Percentiles rank a stretch among this genome's conserved stretches.
phyloP scores from a whole-genome alignment of 1,140 invertebrate genomes.

The Apis dorsata region DNA sequence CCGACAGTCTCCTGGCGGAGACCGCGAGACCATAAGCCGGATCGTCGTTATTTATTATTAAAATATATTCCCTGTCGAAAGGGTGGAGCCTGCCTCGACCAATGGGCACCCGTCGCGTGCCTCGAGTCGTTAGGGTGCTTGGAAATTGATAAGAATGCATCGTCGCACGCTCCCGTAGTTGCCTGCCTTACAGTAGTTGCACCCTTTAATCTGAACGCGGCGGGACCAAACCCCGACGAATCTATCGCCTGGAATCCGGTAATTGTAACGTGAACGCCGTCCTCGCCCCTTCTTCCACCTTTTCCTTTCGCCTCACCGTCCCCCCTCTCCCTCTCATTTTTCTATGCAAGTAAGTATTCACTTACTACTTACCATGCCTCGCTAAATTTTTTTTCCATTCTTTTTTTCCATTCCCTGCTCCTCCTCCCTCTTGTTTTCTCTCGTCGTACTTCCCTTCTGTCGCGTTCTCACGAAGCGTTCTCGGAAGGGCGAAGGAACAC shows the following conservation, averaged over 20 bases:
- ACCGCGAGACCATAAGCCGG: slow-evolving; percentile 27
- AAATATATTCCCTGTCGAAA: slow-evolving; percentile 73
- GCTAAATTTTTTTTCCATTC: background rate
- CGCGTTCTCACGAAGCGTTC: no score
- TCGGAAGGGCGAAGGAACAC: no score
- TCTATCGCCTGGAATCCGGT: slow-evolving; percentile 38
- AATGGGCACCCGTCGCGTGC: slow-evolving; percentile 75
- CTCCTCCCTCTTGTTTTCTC: no score
- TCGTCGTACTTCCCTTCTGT: no score
- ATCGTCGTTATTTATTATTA: slow-evolving; percentile 76
- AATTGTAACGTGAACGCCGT: slow-evolving; percentile 13
- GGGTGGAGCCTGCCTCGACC: slow-evolving; percentile 75
- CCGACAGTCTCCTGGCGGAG: background rate
- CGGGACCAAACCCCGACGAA: slow-evolving; percentile 23
- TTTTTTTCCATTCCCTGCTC: background rate
- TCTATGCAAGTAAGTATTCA: no score
- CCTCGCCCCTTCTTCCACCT: background rate
- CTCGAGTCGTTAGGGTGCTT: slow-evolving; percentile 72
- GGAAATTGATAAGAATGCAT: slow-evolving; percentile 78
- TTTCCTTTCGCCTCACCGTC: background rate
- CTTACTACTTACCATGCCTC: no score
- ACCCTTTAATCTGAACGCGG: slow-evolving; percentile 26
- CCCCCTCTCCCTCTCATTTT: no score
- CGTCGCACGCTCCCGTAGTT: slow-evolving; percentile 32
- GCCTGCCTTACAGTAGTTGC: background rate